Conservation (phyloP, 2,888 invertebrate species). For the Parascotia fuliginaria region DNA sequence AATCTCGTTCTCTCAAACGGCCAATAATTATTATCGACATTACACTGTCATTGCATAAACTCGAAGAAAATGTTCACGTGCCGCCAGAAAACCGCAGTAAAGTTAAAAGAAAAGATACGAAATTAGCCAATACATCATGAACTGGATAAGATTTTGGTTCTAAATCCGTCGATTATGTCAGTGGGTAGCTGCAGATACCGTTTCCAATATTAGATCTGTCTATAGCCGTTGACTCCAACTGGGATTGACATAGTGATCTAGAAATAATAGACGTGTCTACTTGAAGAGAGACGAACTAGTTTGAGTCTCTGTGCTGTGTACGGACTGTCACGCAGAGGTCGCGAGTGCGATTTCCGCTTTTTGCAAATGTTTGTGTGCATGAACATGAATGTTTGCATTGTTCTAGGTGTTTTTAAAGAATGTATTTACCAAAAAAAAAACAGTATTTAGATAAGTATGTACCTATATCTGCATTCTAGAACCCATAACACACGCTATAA, state of each 20-base stretch:
- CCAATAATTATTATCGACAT: no score
- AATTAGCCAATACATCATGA: conserved; percentile 46
- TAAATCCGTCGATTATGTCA: conserved; percentile 68
- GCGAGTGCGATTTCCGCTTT: no score
- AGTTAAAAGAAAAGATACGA: conserved; percentile 33
- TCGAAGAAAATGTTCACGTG: background rate
- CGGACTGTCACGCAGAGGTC: no score
- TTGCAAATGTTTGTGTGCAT: no score
- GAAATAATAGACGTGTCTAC: conserved; percentile 36
- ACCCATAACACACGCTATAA: no score
- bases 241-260: conserved; percentile 46
- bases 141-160: conserved; percentile 51
- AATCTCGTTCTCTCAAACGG: no score
- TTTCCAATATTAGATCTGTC: conserved; percentile 53
- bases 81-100: conserved; percentile 32
- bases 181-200: conserved; percentile 47
- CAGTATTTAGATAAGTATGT: no score
- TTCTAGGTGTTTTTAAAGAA: no score
- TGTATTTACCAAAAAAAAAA: no score
- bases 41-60: background rate
- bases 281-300: conserved; percentile 13
- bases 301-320: no score
- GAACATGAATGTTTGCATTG: no score
- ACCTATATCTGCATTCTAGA: no score
- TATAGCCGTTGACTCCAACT: conserved; percentile 54